Conservation (phyloP, 2,797 vertebrate genomes). For the Aratinga solstitialis region DNA sequence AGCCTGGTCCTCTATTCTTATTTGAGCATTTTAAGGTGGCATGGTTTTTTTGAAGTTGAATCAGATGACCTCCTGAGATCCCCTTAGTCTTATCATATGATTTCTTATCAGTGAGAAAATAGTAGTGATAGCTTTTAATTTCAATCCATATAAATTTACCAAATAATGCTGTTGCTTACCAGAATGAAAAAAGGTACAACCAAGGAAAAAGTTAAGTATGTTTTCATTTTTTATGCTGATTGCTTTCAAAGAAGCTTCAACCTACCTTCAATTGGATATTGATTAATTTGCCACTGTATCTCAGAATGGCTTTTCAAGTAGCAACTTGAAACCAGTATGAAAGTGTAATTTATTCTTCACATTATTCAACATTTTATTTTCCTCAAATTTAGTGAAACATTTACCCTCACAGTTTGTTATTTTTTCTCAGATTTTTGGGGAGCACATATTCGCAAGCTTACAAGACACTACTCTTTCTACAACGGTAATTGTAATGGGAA, state of each 20-base stretch:
- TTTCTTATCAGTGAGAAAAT: neutral
- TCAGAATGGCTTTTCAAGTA: neutral
- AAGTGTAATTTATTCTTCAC: neutral
- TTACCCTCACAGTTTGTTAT: rapidly evolving
- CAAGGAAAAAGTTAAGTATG: neutral
- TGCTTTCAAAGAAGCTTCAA: neutral
- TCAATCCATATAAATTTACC: neutral
- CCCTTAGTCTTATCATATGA: neutral
- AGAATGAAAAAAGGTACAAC: neutral
- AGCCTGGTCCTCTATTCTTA: neutral
- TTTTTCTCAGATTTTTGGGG: neutral
- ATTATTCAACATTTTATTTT: neutral
- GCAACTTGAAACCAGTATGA: neutral
- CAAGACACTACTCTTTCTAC: neutral
- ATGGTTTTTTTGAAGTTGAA: neutral
- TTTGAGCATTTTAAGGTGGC: neutral
- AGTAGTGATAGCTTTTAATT: neutral
- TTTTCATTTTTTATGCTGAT: neutral
- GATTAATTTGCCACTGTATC: neutral
- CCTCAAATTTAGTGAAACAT: neutral
- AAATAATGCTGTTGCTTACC: neutral
- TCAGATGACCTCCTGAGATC: neutral
- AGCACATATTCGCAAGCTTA: neutral
- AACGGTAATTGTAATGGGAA: neutral
- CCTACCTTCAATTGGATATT: neutral